A percentile compares a stretch with the other conserved stretches of the same genome.
Conservation (phyloP, 2,797 vertebrate genomes). For the Hypotaenidia okinawae region DNA sequence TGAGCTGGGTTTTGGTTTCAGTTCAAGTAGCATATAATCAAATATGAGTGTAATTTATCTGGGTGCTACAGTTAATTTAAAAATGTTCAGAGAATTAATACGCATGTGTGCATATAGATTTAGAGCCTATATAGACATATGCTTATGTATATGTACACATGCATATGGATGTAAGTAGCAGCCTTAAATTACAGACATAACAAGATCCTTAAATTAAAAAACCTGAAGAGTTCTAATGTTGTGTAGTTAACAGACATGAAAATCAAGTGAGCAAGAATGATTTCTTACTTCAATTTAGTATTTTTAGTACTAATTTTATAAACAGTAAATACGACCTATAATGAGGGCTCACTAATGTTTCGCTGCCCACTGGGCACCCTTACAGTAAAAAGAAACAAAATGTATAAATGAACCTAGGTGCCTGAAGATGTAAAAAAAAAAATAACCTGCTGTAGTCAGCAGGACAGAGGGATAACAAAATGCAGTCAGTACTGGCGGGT, state of each 20-base stretch:
- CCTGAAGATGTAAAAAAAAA: constrained; percentile 21
- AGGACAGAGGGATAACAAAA: constrained; percentile 20
- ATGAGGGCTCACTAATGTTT: background rate
- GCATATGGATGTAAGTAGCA: background rate
- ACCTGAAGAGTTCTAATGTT: accelerated
- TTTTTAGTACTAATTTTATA: constrained; percentile 19
- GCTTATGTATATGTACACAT: background rate
- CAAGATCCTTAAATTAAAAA: background rate
- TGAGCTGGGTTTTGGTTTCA: constrained; percentile 1
- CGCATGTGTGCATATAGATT: background rate
- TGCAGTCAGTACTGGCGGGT: background rate
- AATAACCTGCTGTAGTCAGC: constrained; percentile 23
- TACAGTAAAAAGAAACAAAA: background rate
- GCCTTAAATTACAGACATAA: background rate
- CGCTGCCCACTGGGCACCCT: background rate
- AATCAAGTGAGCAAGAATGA: background rate
- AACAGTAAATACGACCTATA: background rate
- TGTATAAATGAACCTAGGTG: background rate
- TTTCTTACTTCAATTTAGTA: background rate
- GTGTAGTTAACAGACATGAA: background rate
- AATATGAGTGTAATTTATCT: background rate
- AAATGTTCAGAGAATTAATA: background rate
- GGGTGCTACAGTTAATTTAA: background rate
- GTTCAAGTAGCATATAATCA: background rate
- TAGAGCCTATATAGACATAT: background rate